phyloP scores from a whole-genome alignment of 2,888 invertebrate genomes.

The Alsophila aescularia region DNA sequence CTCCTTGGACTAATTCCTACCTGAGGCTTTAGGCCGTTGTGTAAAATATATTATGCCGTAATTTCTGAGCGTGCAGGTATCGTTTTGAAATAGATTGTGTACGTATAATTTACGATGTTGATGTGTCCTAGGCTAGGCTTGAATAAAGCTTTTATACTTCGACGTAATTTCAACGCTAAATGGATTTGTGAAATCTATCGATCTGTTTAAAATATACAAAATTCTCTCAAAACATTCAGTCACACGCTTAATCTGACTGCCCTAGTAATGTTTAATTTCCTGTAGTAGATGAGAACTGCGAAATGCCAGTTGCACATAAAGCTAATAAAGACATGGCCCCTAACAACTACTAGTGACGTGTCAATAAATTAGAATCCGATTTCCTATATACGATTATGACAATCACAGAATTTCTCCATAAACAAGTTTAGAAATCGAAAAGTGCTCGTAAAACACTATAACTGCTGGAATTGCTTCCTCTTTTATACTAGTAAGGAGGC shows the following conservation, averaged over 20 bases:
- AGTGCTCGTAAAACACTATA: conserved; percentile 67
- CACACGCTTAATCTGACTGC: not conserved
- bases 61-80: conserved; percentile 53
- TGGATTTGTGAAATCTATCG: conserved; percentile 10
- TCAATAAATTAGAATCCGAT: conserved; percentile 37
- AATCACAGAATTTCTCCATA: conserved; percentile 55
- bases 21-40: conserved; percentile 58
- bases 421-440: conserved; percentile 68
- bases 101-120: conserved; percentile 46
- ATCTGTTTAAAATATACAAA: conserved; percentile 1
- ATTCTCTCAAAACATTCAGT: too few species aligned
- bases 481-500: conserved; percentile 55
- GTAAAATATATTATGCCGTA: conserved; percentile 63
- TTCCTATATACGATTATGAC: conserved; percentile 47
- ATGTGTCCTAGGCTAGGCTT: conserved; percentile 30
- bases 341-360: conserved; percentile 10
- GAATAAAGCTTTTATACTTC: conserved; percentile 22
- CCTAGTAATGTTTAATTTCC: not conserved
- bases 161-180: conserved; percentile 9
- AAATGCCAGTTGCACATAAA: not conserved
- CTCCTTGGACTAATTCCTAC: conserved; percentile 71
- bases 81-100: conserved; percentile 50
- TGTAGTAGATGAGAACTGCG: not conserved
- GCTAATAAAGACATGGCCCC: conserved; percentile 7
- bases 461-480: conserved; percentile 71